Percentiles rank a stretch among this genome's conserved stretches.
phyloP scores from a whole-genome alignment of 2,797 vertebrate species.

The Fratercula arctica region DNA sequence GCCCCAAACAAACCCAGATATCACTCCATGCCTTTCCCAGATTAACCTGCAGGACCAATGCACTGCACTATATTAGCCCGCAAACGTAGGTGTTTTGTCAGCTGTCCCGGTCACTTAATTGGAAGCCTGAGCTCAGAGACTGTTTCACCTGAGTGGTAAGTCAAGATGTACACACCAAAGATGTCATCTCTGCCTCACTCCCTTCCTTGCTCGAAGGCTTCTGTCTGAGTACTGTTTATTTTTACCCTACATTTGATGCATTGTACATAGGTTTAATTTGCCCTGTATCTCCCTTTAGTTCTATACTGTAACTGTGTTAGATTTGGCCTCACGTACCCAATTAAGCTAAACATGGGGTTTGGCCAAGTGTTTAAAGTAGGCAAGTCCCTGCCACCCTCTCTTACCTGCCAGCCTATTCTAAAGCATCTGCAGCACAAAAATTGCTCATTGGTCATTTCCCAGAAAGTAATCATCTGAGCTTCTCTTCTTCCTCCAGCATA shows the following conservation, averaged over 20 bases:
- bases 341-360: neutral
- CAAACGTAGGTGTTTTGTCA: slow-evolving; percentile 32
- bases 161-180: slow-evolving; percentile 30
- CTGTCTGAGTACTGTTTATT: slow-evolving; percentile 22
- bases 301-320: neutral
- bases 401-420: neutral
- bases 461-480: neutral
- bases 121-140: slow-evolving; percentile 7
- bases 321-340: neutral
- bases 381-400: neutral
- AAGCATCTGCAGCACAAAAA: neutral
- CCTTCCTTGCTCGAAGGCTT: slow-evolving; percentile 2
- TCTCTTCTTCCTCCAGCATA: neutral
- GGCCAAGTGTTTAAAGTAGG: neutral
- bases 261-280: neutral
- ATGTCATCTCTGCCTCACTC: slow-evolving; percentile 17
- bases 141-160: neutral
- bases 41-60: neutral
- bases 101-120: slow-evolving; percentile 23
- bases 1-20: neutral
- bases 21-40: neutral
- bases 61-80: neutral
- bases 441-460: neutral
- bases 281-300: neutral
- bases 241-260: slow-evolving; percentile 14